These are phyloP conservation scores for Clitarchus hookeri DNA, from an alignment of 2,888 invertebrate species.

Conservation along the genomic window DNA sequence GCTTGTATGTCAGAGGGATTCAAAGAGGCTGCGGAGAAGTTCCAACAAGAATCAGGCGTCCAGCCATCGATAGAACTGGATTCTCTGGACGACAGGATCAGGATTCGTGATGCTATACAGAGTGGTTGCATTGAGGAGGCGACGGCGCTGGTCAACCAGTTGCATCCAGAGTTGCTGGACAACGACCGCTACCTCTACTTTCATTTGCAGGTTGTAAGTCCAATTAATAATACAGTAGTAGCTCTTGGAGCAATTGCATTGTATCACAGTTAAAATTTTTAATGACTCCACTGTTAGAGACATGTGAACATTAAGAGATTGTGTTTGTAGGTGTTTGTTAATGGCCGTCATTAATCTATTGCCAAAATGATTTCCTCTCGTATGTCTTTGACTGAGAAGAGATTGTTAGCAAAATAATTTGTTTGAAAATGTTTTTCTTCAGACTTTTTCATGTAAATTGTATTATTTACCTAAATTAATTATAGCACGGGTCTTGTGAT, in stretches of 20 bases:
- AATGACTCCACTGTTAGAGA: too few relatives aligned
- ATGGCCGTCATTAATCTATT: too few relatives aligned
- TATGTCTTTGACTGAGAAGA: too few relatives aligned
- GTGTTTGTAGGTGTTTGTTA: too few relatives aligned
- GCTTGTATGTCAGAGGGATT: constrained; percentile 73
- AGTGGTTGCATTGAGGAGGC: constrained; percentile 91
- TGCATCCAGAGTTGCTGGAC: constrained; percentile 93
- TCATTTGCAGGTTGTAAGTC: constrained; percentile 75
- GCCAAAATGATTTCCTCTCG: too few relatives aligned
- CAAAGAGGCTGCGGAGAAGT: constrained; percentile 96
- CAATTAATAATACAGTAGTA: not conserved
- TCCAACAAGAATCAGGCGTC: constrained; percentile 91
- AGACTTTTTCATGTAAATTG: too few relatives aligned
- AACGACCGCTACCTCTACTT: constrained; percentile 95
- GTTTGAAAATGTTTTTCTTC: too few relatives aligned
- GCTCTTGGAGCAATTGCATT: not conserved
- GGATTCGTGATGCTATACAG: constrained; percentile 92
- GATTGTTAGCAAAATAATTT: too few relatives aligned
- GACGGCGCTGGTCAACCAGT: constrained; percentile 88
- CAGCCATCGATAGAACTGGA: constrained; percentile 78
- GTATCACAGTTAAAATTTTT: too few relatives aligned
- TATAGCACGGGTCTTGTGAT: too few relatives aligned
- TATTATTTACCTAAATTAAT: too few relatives aligned
- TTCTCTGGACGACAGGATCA: constrained; percentile 87
- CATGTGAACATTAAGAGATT: too few relatives aligned